Evolutionary conservation across 2,797 vertebrate species (phyloP), one percentile per base, ranked within the genome.

Genomic region (Sphenodon punctatus): DNA sequence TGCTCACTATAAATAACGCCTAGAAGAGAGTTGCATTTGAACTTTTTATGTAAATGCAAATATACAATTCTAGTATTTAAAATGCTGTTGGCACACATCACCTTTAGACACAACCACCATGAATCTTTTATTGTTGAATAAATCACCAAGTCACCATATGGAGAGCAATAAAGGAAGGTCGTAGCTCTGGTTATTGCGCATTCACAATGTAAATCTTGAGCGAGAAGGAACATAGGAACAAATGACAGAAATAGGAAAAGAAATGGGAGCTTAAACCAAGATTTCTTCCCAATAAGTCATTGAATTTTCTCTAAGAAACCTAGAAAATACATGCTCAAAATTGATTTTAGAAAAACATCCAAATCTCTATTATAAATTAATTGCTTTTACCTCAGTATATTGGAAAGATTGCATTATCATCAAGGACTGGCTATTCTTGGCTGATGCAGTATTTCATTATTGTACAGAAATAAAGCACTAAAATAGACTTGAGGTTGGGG

Each of bases 311-410:
- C 93, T 93, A 94, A 90, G 85, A 93, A 25, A 78, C 80, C 89
- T 89, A 94, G 90, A 94, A 94, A 94, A 94, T 81, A 92, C 95
- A 95, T 95, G 95, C 94, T 95, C 59, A 78, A 92, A 95, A 76
- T 83, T 91, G 68, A 73, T 76, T 91, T 94, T 94, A 94, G 89
- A 90, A 95, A 93, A 91, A 87, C 73, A 58, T 64, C 87, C 75
- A 88, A 93, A 92, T 89, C 82, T 92, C 92, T 89, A 87, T 89
- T 93, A 94, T 93, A 93, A 95, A 90, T 81, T 81, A 94, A 91
- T 59, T 85, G 61, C 90, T 90, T 92, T 92, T 93, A 95, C 90
- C 88, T 94, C 79, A 87, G 82, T 88, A 88, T 93, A 91, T 60
- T 88, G 88, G 79, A 94, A 93, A 93, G 91, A 93, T 80, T 92